Conservation (phyloP, 1,140 invertebrate genomes). For the Camponotus floridanus region DNA sequence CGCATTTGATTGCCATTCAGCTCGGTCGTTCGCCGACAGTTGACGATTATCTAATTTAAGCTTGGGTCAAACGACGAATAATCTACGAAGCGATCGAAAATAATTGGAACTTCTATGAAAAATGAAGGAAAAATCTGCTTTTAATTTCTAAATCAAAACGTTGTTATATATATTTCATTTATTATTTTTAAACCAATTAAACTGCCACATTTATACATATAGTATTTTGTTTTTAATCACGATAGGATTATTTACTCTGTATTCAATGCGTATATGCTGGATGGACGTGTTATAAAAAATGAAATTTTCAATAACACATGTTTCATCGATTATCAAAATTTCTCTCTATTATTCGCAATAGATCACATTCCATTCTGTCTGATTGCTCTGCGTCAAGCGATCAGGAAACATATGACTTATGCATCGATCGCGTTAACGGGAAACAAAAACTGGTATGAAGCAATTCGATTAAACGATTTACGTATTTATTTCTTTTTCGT, state of each 20-base stretch:
- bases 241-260: conserved; percentile 33
- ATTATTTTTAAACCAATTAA: conserved; percentile 44
- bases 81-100: conserved; percentile 53
- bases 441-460: conserved; percentile 13
- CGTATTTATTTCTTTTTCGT: conserved; percentile 37
- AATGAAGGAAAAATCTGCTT: conserved; percentile 27
- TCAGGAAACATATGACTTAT: conserved; percentile 18
- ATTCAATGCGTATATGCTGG: neutral
- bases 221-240: conserved; percentile 36
- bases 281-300: conserved; percentile 13
- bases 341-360: neutral
- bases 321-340: neutral
- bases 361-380: conserved; percentile 44
- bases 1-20: conserved; percentile 36
- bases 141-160: conserved; percentile 47
- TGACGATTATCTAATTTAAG: conserved; percentile 56
- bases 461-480: conserved; percentile 28
- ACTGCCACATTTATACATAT: conserved; percentile 40
- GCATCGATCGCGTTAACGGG: conserved; percentile 8
- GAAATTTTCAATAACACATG: neutral
- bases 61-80: conserved; percentile 42
- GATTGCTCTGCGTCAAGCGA: conserved; percentile 27
- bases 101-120: conserved; percentile 29
- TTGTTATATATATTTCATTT: conserved; percentile 43
- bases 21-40: conserved; percentile 17